Evolutionary conservation across 1,140 invertebrate species (phyloP), one percentile per base, ranked within the genome.

Genomic region (Pectinophora gossypiella): DNA sequence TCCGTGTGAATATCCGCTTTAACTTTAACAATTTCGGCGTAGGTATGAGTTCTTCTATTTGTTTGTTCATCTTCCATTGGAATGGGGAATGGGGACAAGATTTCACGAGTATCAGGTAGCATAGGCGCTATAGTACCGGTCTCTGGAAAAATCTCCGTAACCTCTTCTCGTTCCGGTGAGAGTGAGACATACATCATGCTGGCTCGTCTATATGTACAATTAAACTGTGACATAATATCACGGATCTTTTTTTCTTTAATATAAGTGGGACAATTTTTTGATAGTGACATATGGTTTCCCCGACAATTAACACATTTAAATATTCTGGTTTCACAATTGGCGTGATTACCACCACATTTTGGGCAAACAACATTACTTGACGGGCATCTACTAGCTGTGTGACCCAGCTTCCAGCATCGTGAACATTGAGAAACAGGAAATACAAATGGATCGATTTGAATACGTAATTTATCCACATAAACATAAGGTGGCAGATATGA

Each of bases 291-390:
- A 21, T 65, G 62, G 16, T 38, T 32, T 3, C 58, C 62, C 0
- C 7, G 16, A 48, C 62, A 65, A 32, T 65, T 65, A 7, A 55
- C 20, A 19, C 62, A 61, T 43, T n/a, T 20, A 27, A 47, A 65
- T 23, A 9, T 22, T 20, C 19, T 56, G 3, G 35, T 44, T 1
- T 61, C 49, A 32, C 62, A 65, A 32, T 65, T 64, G 20, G 23
- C 43, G 18, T 64, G 61, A 10, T 19, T 44, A 36, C 48, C 40
- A 5, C 47, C 48, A 21, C 61, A 64, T 12, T 64, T 64, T 0
- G 56, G 61, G 12, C 61, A 64, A 5, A 57, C 18, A 4, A 43
- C n/a, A 16, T 51, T 61, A 12, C 9, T 48, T 0, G 42, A 44
- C 1, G 51, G 50, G 13, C 59, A 56, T 6, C 10, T 13, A 12